Evolutionary conservation across 2,888 invertebrate genomes (phyloP).

Genomic region (Harpagoxenus sublaevis): DNA sequence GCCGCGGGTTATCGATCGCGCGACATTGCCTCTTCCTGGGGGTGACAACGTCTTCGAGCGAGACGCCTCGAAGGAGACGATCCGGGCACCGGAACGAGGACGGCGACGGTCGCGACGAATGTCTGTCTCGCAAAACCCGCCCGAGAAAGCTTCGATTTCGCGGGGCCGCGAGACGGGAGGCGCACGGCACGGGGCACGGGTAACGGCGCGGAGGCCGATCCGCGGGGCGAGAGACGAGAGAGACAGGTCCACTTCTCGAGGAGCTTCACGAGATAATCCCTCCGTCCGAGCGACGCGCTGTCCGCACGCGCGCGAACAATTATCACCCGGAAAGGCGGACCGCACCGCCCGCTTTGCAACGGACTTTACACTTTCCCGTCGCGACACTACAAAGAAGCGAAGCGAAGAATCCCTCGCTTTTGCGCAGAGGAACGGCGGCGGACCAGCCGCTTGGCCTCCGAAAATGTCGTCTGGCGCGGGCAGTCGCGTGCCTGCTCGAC

Average conservation of each 20-base stretch:
- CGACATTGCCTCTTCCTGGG: slow-evolving; percentile 50
- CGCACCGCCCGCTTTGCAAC: slow-evolving; percentile 46
- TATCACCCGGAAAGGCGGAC: slow-evolving; percentile 39
- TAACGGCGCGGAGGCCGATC: neutral
- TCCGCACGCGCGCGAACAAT: slow-evolving; percentile 36
- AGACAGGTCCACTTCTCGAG: neutral
- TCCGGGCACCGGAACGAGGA: neutral
- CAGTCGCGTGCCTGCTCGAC: slow-evolving; percentile 71
- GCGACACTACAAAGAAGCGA: slow-evolving; percentile 70
- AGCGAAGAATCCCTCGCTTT: slow-evolving; percentile 69
- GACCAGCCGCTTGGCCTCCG: slow-evolving; percentile 75
- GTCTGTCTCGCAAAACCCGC: neutral
- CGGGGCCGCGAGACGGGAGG: neutral
- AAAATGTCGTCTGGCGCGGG: slow-evolving; percentile 80
- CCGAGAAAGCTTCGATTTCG: neutral
- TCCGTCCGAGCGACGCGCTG: slow-evolving; percentile 34
- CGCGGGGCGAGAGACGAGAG: neutral
- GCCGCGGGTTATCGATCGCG: slow-evolving; percentile 73
- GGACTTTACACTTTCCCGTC: slow-evolving; percentile 68
- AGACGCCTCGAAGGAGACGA: neutral
- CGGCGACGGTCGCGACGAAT: neutral
- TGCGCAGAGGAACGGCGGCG: slow-evolving; percentile 78
- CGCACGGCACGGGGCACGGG: neutral
- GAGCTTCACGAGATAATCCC: neutral
- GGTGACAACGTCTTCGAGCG: neutral